phyloP scores from a whole-genome alignment of 2,888 invertebrate species.

The Tribolium freemani region DNA sequence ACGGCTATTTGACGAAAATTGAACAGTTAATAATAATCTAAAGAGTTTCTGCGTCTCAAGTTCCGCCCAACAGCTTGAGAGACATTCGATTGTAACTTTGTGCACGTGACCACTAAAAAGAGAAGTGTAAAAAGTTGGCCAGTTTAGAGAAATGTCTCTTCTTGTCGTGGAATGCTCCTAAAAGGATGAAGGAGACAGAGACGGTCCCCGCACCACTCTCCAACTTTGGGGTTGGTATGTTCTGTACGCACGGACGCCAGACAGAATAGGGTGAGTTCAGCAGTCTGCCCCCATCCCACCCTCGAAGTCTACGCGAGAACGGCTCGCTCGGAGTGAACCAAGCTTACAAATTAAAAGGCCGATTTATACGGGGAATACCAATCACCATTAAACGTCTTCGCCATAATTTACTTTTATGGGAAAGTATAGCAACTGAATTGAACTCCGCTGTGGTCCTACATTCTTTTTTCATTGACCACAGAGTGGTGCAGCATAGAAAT shows the following conservation, averaged over 20 bases:
- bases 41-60: no score
- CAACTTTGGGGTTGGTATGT: constrained; percentile 20
- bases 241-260: constrained; percentile 55
- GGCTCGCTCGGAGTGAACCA: constrained; percentile 34
- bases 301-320: constrained; percentile 31
- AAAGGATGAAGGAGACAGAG: constrained; percentile 14
- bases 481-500: no score
- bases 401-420: constrained; percentile 22
- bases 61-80: constrained; percentile 8
- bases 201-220: constrained; percentile 15
- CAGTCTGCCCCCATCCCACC: constrained; percentile 47
- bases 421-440: not conserved
- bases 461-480: not conserved
- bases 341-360: constrained; percentile 51
- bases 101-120: constrained; percentile 31
- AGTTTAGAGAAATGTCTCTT: constrained; percentile 12
- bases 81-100: constrained; percentile 21
- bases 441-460: not conserved
- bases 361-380: constrained; percentile 43
- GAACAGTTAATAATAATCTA: not conserved
- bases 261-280: constrained; percentile 54
- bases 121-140: constrained; percentile 23
- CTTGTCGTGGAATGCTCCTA: constrained; percentile 11
- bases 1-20: not conserved
- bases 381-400: constrained; percentile 32